phyloP scores from a whole-genome alignment of 2,113 vertebrate species.

The Machaerirhynchus nigripectus region DNA sequence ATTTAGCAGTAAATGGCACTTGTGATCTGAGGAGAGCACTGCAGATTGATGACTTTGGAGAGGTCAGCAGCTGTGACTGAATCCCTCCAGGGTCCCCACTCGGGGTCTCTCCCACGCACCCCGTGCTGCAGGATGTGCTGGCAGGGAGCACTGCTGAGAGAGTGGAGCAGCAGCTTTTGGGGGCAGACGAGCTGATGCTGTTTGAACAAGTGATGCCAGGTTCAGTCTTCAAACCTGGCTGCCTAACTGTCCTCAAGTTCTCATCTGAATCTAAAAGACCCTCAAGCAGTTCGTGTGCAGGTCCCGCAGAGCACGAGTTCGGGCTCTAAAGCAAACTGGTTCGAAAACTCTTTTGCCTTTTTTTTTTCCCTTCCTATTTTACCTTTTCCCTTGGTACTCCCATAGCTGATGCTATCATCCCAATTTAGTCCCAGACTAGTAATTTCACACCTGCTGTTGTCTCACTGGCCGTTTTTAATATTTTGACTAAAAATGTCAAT shows the following conservation, averaged over 20 bases:
- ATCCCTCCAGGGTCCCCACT: neutral
- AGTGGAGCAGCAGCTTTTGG: fast-evolving
- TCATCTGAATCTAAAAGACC: neutral
- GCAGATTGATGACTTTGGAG: neutral
- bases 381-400: neutral
- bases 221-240: neutral
- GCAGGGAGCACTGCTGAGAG: fast-evolving
- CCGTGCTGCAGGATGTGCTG: fast-evolving
- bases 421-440: neutral
- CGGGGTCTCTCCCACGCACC: neutral
- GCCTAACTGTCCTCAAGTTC: neutral
- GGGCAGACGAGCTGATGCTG: fast-evolving
- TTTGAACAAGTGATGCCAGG: neutral
- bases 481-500: neutral
- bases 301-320: neutral
- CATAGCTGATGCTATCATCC: neutral
- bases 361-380: neutral
- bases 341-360: neutral
- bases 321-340: fast-evolving
- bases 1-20: neutral
- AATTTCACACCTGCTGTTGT: neutral
- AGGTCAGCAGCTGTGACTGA: neutral
- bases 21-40: neutral
- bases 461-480: neutral
- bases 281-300: neutral